Percentiles rank a stretch among this genome's conserved stretches.
Conservation (phyloP, 1,140 invertebrate species). For the Danaus melanippus region DNA sequence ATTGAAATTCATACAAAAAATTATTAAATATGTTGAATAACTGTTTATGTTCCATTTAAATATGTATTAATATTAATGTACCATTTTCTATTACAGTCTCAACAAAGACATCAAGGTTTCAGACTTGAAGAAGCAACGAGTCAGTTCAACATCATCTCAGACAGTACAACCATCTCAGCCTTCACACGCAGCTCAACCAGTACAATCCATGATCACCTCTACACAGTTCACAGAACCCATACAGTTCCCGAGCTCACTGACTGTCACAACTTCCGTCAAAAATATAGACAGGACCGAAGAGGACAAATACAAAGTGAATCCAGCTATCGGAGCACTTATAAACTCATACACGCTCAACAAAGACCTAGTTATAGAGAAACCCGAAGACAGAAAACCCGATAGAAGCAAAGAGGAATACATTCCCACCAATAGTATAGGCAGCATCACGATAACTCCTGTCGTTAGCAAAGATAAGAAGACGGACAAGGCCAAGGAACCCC, state of each 20-base stretch:
- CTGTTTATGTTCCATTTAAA: too few relatives aligned
- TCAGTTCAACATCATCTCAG: constrained; percentile 22
- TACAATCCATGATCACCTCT: neutral
- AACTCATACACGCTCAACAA: constrained; percentile 39
- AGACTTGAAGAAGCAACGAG: constrained; percentile 43
- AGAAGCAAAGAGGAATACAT: constrained; percentile 50
- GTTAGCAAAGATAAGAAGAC: constrained; percentile 36
- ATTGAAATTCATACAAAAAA: too few relatives aligned
- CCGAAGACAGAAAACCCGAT: constrained; percentile 33
- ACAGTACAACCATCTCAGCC: too few relatives aligned
- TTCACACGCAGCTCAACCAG: too few relatives aligned
- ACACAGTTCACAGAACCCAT: constrained; percentile 38
- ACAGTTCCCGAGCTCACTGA: constrained; percentile 56
- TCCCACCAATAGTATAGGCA: constrained; percentile 56
- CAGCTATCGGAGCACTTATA: constrained; percentile 33
- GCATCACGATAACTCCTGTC: constrained; percentile 62
- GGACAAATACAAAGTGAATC: constrained; percentile 36
- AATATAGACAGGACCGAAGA: constrained; percentile 29
- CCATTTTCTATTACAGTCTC: constrained; percentile 38
- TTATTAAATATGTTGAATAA: too few relatives aligned
- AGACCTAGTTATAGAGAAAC: constrained; percentile 43
- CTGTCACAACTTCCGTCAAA: constrained; percentile 51
- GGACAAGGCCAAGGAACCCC: constrained; percentile 39
- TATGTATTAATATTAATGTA: too few relatives aligned
- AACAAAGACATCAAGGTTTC: constrained; percentile 53